These are phyloP conservation scores for Nothocercus julius DNA, from an alignment of 2,113 vertebrate genomes.

Conservation along the genomic window DNA sequence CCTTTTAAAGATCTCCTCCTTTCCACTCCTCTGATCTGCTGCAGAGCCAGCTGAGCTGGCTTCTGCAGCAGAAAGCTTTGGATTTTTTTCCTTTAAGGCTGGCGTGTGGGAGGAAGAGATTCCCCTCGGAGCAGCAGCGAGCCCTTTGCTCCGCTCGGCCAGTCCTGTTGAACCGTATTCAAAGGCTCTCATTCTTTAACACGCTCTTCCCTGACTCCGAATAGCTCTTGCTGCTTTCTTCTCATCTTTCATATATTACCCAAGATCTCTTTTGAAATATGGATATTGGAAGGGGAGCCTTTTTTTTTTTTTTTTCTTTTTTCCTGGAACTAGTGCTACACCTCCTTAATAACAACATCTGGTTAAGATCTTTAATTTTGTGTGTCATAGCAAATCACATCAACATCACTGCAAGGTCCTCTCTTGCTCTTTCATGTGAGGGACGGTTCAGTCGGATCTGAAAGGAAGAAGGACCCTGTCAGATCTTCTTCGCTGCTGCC, in stretches of 20 bases:
- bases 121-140: not conserved
- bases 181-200: not conserved
- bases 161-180: not conserved
- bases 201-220: rapidly evolving
- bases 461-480: not conserved
- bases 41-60: not conserved
- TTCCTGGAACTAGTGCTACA: not conserved
- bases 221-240: not conserved
- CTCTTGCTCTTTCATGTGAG: not conserved
- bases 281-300: not conserved
- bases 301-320: not conserved
- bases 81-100: not conserved
- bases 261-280: not conserved
- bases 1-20: not conserved
- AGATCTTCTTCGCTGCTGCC: not conserved
- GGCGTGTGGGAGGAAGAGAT: not conserved
- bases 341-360: not conserved
- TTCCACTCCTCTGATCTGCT: not conserved
- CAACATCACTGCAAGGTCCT: not conserved
- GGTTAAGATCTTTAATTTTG: not conserved
- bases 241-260: not conserved
- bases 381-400: not conserved
- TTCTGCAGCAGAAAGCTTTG: not conserved
- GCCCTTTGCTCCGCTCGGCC: rapidly evolving
- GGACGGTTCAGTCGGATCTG: not conserved